Evolutionary conservation across 2,888 invertebrate species (phyloP), one percentile per base, ranked within the genome.

Genomic region (Caenorhabditis afra): DNA sequence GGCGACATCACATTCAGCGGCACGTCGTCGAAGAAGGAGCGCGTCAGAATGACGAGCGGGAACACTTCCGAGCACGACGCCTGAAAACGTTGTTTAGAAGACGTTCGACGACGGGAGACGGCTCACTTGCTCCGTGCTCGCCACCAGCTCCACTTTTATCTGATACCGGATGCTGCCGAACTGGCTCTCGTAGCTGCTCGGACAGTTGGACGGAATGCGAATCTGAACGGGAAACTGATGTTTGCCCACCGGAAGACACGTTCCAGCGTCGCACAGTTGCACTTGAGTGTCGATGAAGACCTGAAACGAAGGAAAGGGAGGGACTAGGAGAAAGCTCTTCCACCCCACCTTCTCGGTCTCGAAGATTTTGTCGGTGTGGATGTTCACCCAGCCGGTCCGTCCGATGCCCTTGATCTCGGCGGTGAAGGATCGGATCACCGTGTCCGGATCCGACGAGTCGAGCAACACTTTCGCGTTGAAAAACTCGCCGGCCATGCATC

Each of bases 321-420:
- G 20, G 23, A 39, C 29, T 50, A 10, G 18, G 41, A 5, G n/a
- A 29, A 61, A n/a, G 29, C 29, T 29, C 29, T 29, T 1, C 18
- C n/a, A 59, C 22, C 66, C 10, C 14, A 87, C 89, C 76, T 85
- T 87, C 55, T 89, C 89, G 1, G 88, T 89, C 57, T 89, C 89
- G 71, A 87, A 89, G 12, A 89, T 89, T 62, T 89, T 89, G 53
- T 89, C 89, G 0, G 89, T 89, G 64, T 89, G 89, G 39, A 89
- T 87, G 66, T 89, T 89, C 8, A 89, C 87, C 89, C 89, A 89
- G 52, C 89, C 89, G 14, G 88, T 87, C 35, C 85, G 62, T 3
- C 88, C 89, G 11, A 84, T 71, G 61, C 84, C 84, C 47, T 77
- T 78, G 8, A 84, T 74, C 45, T 84, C 84, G 4, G 81, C 84